These are phyloP conservation scores for Eristalinus sepulchralis DNA, from an alignment of 2,888 invertebrate genomes.

Conservation along the genomic window DNA sequence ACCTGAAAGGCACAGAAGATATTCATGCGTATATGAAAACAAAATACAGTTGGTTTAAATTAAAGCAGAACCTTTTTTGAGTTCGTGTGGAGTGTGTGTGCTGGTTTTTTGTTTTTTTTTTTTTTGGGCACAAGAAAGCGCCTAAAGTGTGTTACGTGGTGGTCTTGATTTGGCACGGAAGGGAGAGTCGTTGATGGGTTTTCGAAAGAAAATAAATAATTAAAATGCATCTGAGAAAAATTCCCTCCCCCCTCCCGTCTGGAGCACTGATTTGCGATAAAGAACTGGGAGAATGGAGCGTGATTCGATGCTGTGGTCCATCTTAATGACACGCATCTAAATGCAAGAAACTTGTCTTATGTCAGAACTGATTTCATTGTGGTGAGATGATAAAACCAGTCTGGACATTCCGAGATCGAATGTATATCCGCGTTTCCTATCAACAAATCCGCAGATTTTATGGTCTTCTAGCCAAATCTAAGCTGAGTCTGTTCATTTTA, in stretches of 20 bases:
- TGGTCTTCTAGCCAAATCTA: too few species aligned
- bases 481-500: too few species aligned
- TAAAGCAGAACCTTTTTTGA: neutral
- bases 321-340: too few species aligned
- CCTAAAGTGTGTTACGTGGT: neutral
- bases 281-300: neutral
- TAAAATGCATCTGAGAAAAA: neutral
- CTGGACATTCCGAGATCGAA: too few species aligned
- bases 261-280: neutral
- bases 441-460: too few species aligned
- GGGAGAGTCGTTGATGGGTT: neutral
- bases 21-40: neutral
- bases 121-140: neutral
- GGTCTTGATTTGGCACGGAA: neutral
- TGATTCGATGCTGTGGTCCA: neutral
- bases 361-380: too few species aligned
- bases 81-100: neutral
- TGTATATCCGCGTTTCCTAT: too few species aligned
- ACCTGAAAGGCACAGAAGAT: neutral
- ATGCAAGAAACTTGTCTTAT: too few species aligned
- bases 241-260: neutral
- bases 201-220: neutral
- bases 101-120: neutral
- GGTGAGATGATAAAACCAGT: too few species aligned
- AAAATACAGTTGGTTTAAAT: neutral